Evolutionary conservation across 92 coral and sea anemone genomes (phyloP).

Genomic region (Galaxea fascicularis): DNA sequence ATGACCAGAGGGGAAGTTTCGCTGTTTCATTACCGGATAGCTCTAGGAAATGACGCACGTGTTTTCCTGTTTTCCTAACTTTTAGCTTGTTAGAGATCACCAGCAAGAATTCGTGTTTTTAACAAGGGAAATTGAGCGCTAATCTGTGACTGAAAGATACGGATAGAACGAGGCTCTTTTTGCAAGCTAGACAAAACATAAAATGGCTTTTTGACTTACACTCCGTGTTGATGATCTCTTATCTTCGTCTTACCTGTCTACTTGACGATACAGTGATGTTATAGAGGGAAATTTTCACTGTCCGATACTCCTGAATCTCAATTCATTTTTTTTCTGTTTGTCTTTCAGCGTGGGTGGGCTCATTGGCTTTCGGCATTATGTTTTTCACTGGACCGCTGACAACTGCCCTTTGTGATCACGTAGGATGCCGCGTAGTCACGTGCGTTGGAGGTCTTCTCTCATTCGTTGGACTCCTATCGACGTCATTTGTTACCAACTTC

Average conservation of each 20-base stretch:
- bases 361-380: slow-evolving; percentile 72
- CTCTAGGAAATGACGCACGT: no score
- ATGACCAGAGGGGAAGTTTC: no score
- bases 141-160: no score
- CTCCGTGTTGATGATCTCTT: neutral
- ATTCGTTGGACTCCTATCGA: slow-evolving; percentile 65
- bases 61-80: no score
- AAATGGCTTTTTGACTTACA: neutral
- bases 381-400: slow-evolving; percentile 85
- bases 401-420: slow-evolving; percentile 65
- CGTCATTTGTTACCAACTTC: slow-evolving; percentile 80
- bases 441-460: slow-evolving; percentile 79
- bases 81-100: no score
- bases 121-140: no score
- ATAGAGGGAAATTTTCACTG: neutral
- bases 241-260: neutral
- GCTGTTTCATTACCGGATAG: no score
- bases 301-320: neutral
- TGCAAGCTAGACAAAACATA: neutral
- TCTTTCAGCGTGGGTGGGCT: slow-evolving; percentile 85
- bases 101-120: no score
- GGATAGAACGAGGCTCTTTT: neutral
- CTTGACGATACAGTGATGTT: neutral
- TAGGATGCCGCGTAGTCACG: slow-evolving; percentile 75
- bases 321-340: neutral